Percentiles rank a stretch among this genome's conserved stretches.
phyloP scores from a whole-genome alignment of 2,797 vertebrate genomes.

The Micrastur ruficollis region DNA sequence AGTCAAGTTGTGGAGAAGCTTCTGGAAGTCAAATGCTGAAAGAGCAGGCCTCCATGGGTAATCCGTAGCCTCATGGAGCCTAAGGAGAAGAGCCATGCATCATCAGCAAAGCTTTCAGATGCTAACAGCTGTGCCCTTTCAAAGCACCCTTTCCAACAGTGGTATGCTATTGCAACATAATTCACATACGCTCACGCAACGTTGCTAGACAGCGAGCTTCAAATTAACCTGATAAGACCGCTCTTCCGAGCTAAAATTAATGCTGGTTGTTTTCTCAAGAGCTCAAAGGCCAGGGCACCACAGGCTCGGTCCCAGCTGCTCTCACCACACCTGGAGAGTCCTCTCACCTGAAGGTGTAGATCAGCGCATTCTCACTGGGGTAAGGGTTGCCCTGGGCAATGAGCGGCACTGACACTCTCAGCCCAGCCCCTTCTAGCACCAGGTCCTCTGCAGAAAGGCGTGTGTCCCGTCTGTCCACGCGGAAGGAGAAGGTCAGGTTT shows the following conservation, averaged over 20 bases:
- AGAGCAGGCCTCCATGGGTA: conserved; percentile 91
- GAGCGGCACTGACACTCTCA: conserved; percentile 88
- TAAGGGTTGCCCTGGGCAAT: conserved; percentile 96
- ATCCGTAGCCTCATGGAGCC: conserved; percentile 90
- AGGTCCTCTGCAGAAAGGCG: conserved; percentile 94
- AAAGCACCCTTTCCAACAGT: not conserved
- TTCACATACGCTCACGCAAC: accelerated
- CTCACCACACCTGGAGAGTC: not conserved
- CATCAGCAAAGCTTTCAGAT: not conserved
- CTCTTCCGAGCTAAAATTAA: not conserved
- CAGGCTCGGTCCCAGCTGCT: not conserved
- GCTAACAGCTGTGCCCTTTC: not conserved
- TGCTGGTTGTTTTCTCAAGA: not conserved
- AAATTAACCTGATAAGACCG: not conserved
- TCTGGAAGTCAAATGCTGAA: conserved; percentile 89
- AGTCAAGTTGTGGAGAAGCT: conserved; percentile 92
- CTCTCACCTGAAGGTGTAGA: conserved; percentile 89
- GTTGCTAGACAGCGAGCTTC: not conserved
- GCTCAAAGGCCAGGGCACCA: not conserved
- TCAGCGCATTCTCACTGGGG: conserved; percentile 84
- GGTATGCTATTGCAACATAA: not conserved
- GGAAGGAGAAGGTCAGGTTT: conserved; percentile 91
- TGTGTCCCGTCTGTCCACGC: conserved; percentile 86
- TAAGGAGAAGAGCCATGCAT: conserved; percentile 42
- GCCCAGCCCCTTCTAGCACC: conserved; percentile 87